A percentile compares a stretch with the other conserved stretches of the same genome.
phyloP scores from a whole-genome alignment of 92 coral and sea anemone genomes.

The Montipora capitata region DNA sequence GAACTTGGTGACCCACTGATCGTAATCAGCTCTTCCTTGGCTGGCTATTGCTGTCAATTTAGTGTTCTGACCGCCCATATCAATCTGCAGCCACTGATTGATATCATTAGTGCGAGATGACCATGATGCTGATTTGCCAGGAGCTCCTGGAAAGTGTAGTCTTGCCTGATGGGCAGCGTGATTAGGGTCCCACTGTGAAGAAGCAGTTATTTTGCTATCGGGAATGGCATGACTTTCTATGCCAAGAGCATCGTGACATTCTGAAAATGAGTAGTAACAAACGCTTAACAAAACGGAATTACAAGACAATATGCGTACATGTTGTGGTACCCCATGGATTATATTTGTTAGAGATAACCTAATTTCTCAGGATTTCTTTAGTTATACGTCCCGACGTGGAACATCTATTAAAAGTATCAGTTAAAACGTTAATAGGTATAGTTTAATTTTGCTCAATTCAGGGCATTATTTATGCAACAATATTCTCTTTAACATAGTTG shows the following conservation, averaged over 20 bases:
- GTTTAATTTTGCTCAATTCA: too few species aligned
- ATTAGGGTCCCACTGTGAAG: background rate
- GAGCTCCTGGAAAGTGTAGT: constrained; percentile 3
- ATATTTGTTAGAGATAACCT: too few species aligned
- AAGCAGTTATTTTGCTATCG: background rate
- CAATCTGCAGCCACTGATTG: constrained; percentile 40
- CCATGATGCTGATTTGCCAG: constrained; percentile 21
- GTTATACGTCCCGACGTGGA: too few species aligned
- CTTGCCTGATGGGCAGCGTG: constrained; percentile 4
- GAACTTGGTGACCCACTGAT: constrained; percentile 36
- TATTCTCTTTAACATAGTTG: too few species aligned
- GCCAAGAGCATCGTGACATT: background rate
- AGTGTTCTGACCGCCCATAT: background rate
- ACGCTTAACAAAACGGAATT: too few species aligned
- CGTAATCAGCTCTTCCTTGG: constrained; percentile 1
- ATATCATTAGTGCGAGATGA: constrained; percentile 1
- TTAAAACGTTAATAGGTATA: too few species aligned
- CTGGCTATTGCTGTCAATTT: constrained; percentile 13
- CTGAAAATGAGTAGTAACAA: background rate
- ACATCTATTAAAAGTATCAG: too few species aligned
- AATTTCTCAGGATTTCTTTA: too few species aligned
- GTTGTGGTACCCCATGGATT: too few species aligned
- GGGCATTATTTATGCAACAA: too few species aligned
- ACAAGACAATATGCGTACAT: too few species aligned
- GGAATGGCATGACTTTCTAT: background rate